Evolutionary conservation across 2,113 vertebrate species (phyloP).

Genomic region (Dissostichus mawsoni): DNA sequence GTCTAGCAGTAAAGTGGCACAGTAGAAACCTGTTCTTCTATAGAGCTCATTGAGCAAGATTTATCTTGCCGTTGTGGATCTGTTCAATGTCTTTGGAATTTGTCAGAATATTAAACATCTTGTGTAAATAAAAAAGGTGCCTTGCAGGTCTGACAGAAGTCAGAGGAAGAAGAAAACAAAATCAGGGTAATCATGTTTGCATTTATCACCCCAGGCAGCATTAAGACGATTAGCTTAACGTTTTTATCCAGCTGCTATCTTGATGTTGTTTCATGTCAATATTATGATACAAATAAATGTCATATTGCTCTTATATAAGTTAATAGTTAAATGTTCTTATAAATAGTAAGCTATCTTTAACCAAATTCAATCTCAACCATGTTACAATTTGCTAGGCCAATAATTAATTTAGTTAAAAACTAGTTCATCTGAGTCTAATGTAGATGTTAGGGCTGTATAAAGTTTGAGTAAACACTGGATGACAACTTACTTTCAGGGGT

Average conservation of each 20-base stretch:
- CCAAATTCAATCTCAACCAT: no score
- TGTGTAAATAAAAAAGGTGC: conserved; percentile 19
- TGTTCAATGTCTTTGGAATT: conserved; percentile 5
- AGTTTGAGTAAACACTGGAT: conserved; percentile 41
- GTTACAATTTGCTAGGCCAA: no score
- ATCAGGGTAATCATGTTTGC: conserved; percentile 52
- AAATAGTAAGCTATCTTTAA: neutral
- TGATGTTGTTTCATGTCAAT: conserved; percentile 53
- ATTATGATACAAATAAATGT: conserved; percentile 30
- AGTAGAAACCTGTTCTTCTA: conserved; percentile 15
- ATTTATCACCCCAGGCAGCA: conserved; percentile 60
- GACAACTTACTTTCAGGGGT: conserved; percentile 35
- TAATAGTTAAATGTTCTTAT: neutral
- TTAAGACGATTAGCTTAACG: conserved; percentile 47
- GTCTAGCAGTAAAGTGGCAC: neutral
- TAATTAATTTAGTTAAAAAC: neutral
- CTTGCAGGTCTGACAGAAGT: conserved; percentile 17
- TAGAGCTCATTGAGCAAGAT: neutral
- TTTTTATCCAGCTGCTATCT: conserved; percentile 46
- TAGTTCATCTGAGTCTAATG: neutral
- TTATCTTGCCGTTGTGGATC: neutral
- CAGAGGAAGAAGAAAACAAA: neutral
- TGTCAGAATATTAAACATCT: conserved; percentile 6
- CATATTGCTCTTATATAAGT: neutral
- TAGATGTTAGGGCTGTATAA: neutral